A percentile compares a stretch with the other conserved stretches of the same genome.
Conservation (phyloP, 2,888 invertebrate genomes). For the Clostera curtula region DNA sequence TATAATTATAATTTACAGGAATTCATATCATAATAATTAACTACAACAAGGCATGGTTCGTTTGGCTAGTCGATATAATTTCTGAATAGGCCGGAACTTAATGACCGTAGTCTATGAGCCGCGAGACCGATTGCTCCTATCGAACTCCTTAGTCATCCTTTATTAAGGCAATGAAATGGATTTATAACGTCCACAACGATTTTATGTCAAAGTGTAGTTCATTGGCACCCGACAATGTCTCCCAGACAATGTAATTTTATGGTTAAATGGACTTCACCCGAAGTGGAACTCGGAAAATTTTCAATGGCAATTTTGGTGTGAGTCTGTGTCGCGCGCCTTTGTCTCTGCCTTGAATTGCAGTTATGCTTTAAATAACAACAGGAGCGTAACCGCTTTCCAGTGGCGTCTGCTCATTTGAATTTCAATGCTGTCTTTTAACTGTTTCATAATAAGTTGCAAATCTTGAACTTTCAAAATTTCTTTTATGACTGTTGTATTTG, state of each 20-base stretch:
- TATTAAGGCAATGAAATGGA: conserved; percentile 71
- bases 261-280: conserved; percentile 65
- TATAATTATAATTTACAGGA: too few species aligned
- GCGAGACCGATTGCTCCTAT: conserved; percentile 59
- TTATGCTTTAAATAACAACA: conserved; percentile 67
- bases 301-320: conserved; percentile 64
- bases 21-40: too few species aligned
- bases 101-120: conserved; percentile 48
- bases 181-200: conserved; percentile 67
- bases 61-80: too few species aligned
- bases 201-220: conserved; percentile 75
- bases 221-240: conserved; percentile 70
- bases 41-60: too few species aligned
- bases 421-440: conserved; percentile 27
- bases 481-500: conserved; percentile 14
- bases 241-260: conserved; percentile 73
- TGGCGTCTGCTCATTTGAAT: conserved; percentile 40
- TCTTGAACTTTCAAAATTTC: conserved; percentile 35
- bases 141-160: conserved; percentile 63
- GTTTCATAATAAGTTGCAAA: conserved; percentile 35
- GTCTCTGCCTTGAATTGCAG: conserved; percentile 59
- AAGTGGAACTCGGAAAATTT: conserved; percentile 71
- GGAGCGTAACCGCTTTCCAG: conserved; percentile 62
- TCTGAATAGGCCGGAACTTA: too few species aligned
- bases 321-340: conserved; percentile 53